Conservation (phyloP, 2,797 vertebrate genomes). For the Chelon auratus region DNA sequence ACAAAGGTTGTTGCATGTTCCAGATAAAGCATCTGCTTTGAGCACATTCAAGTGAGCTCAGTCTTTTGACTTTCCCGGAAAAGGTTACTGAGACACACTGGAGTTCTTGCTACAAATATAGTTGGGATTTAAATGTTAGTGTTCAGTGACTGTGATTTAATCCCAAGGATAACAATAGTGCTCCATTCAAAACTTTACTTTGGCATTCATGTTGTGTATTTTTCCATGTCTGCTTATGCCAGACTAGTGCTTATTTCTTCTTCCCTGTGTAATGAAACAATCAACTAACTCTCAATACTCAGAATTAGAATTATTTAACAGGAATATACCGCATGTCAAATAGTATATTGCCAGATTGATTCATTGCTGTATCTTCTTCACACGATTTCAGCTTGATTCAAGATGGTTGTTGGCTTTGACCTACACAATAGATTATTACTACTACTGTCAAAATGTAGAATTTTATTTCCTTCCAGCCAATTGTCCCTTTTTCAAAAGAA, state of each 20-base stretch:
- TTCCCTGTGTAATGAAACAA: neutral
- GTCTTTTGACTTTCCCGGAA: conserved; percentile 2
- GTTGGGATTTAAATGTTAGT: neutral
- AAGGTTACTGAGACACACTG: neutral
- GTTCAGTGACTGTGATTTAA: neutral
- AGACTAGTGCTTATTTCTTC: neutral
- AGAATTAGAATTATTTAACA: neutral
- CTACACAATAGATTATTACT: neutral
- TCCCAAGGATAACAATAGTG: neutral
- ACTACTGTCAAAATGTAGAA: neutral
- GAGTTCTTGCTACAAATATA: conserved; percentile 10
- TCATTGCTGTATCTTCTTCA: neutral
- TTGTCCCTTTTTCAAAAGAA: neutral
- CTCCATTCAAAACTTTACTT: neutral
- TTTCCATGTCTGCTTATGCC: neutral
- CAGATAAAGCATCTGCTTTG: neutral
- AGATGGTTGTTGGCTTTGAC: neutral
- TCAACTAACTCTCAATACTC: neutral
- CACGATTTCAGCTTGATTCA: neutral
- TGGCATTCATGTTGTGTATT: neutral
- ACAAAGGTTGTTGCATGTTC: neutral
- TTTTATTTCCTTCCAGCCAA: neutral
- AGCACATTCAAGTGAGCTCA: neutral
- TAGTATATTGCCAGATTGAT: neutral
- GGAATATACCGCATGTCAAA: neutral